Base-by-base conservation (phyloP, 2,888 invertebrate species). In the Diachrysia chrysitis region DNA sequence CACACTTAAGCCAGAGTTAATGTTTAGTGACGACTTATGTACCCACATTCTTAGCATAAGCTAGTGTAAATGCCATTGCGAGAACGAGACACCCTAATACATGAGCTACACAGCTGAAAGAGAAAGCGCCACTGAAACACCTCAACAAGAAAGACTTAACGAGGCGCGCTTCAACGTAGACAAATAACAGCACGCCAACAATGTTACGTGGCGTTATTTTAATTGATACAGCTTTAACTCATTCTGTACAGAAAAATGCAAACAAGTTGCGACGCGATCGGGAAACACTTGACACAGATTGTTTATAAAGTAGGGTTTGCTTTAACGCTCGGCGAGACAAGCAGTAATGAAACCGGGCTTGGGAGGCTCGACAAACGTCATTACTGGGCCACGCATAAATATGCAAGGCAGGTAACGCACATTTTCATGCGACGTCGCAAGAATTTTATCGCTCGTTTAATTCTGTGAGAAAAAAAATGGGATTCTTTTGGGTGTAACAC, bases 381-480 rank as follows among this genome's bases (percentile, higher is more conserved):
- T 95, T 95, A 95, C 94, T 87, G 88, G 88, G 91, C 86, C 90
- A 92, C 93, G 90, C 93, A 95, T 95, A 95, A 95, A 94, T 95
- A 95, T 95, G 95, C 95, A 95, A 93, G 95, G 90, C 95, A 94
- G 94, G 95, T 95, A 93, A 94, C 94, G 94, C 93, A 95, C 94
- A 95, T 95, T 95, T 95, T 94, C 94, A 94, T 93, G 95, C 92
- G 94, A 95, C 95, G 94, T 93, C 93, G 92, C 93, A 91, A 92
- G 95, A 95, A 95, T 95, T 94, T 95, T 95, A 95, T 95, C 95
- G 93, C 91, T 89, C 92, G 93, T 93, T 95, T 95, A 95, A 95
- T 95, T 95, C 92, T 91, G 90, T 91, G 89, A 91, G 92, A 92
- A 93, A 93, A n/a, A 92, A 94, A 94, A 89, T 91, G 91, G 91